These are phyloP conservation scores for Capromys pilorides DNA, from an alignment of 2,797 vertebrate species.

Conservation along the genomic window DNA sequence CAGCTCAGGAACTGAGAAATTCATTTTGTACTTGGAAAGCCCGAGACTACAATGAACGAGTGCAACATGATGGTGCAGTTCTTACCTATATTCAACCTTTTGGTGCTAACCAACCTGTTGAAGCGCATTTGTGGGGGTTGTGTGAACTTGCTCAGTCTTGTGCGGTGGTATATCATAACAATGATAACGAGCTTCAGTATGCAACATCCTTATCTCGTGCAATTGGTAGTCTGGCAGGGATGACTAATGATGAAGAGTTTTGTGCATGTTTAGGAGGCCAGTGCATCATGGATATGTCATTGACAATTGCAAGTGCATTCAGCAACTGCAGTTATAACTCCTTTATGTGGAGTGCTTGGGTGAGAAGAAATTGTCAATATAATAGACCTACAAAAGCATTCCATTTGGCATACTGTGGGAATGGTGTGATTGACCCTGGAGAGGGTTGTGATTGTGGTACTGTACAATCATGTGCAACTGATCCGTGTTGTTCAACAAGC, in stretches of 20 bases:
- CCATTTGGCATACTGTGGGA: neutral
- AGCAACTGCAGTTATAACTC: constrained; percentile 67
- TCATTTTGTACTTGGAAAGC: neutral
- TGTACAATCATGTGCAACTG: fast-evolving
- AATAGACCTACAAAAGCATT: neutral
- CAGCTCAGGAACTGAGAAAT: fast-evolving
- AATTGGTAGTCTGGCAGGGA: constrained; percentile 60
- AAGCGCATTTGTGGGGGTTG: neutral
- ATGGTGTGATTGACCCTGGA: neutral
- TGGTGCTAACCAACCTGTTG: neutral
- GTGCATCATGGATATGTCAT: neutral
- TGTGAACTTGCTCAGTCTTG: fast-evolving
- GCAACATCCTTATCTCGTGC: constrained; percentile 11
- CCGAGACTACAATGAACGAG: too few relatives aligned
- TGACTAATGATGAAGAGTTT: neutral
- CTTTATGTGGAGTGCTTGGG: fast-evolving
- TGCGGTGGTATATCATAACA: neutral
- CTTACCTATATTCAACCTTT: fast-evolving
- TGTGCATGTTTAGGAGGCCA: neutral
- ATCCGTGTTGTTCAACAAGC: neutral
- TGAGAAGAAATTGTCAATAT: fast-evolving
- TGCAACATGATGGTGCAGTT: neutral
- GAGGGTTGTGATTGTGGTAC: neutral
- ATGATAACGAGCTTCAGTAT: neutral
- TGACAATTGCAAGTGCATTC: neutral